These are phyloP conservation scores for Trissolcus brochymenae DNA, from an alignment of 2,888 invertebrate genomes.

Conservation along the genomic window DNA sequence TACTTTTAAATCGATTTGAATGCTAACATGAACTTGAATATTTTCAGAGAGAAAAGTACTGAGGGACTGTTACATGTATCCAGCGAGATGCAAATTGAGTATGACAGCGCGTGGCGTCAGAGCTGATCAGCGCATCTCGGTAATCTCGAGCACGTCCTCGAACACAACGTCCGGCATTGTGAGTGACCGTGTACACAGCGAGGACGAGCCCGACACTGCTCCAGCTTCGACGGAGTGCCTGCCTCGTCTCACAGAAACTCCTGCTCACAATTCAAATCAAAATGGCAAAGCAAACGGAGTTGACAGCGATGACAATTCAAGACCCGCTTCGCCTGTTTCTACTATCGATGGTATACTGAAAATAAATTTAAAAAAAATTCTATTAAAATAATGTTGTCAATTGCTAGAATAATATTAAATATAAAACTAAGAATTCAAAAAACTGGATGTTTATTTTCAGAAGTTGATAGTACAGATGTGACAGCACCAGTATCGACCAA, in stretches of 20 bases:
- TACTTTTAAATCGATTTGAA: no score
- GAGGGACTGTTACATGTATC: conserved; percentile 85
- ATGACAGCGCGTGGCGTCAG: conserved; percentile 81
- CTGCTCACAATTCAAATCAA: conserved; percentile 60
- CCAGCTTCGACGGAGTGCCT: conserved; percentile 92
- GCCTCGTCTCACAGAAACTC: conserved; percentile 77
- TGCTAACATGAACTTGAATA: no score
- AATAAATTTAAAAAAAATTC: background rate
- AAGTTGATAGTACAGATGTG: conserved; percentile 68
- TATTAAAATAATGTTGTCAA: background rate
- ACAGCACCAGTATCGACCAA: conserved; percentile 56
- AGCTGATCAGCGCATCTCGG: conserved; percentile 89
- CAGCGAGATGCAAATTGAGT: conserved; percentile 79
- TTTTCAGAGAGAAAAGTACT: conserved; percentile 80
- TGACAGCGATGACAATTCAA: conserved; percentile 61
- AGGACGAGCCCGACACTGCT: conserved; percentile 94
- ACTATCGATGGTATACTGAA: conserved; percentile 66
- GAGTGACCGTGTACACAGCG: conserved; percentile 95
- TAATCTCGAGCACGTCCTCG: conserved; percentile 95
- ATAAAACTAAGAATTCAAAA: background rate
- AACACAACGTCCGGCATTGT: conserved; percentile 98
- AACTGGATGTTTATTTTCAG: conserved; percentile 52
- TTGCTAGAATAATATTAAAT: background rate
- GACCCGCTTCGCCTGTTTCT: conserved; percentile 68
- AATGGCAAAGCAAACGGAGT: conserved; percentile 61